Evolutionary conservation across 1,140 invertebrate species (phyloP), one percentile per base, ranked within the genome.

Genomic region (Geopemphigus sp.): DNA sequence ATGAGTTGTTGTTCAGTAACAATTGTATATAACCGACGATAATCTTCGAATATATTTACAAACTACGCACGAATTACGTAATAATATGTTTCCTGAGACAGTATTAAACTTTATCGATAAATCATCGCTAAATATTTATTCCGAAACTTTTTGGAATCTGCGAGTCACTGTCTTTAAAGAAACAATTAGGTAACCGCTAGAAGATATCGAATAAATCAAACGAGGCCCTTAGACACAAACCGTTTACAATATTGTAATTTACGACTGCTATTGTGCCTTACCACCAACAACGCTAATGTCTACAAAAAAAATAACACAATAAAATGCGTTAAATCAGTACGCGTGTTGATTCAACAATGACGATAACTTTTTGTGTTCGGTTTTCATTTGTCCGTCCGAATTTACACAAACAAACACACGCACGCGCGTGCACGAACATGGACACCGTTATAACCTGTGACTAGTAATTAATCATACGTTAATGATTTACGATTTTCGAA

Each of bases 161-260:
- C 63, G n/a, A 66, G 32, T 68, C 22, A 17, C 64, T 22, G 64
- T 68, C 64, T 68, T 45, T 68, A 68, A n/a, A 14, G 32, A 68
- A 47, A 68, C 64, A 68, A 68, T 68, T 68, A 68, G 39, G 11
- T 68, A 68, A 68, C 39, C 11, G 0, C n/a, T 39, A 24, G 47
- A 66, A 39, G 47, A 47, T n/a, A 68, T n/a, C 39, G 47, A n/a
- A 68, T 68, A 68, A 47, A 68, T 68, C 64, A 68, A 22, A 5
- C n/a, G 5, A 22, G 19, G 15, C 12, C 2, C n/a, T 45, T 68
- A 39, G 32, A 47, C n/a, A 47, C 39, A 15, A 47, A 68, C 64
- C n/a, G 14, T 68, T 68, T 68, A 68, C 12, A 68, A 24, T 68
- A 47, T 68, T 68, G 45, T 68, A 45, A 68, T 68, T 68, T 68